These are phyloP conservation scores for Vidua chalybeata DNA, from an alignment of 2,113 vertebrate species.

Conservation along the genomic window DNA sequence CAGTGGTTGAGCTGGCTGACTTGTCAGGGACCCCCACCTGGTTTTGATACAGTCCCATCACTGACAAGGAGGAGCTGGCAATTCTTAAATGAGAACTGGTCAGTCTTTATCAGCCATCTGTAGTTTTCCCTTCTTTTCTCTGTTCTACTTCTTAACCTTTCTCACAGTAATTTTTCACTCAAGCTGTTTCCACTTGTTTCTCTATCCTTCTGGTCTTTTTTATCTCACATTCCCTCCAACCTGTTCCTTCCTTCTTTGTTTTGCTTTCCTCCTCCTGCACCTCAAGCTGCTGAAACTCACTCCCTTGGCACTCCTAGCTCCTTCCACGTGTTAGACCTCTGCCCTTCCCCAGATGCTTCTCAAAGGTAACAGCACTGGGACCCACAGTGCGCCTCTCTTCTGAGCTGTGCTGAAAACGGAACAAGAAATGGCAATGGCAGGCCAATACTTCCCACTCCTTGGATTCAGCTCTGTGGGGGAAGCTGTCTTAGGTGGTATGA, in stretches of 20 bases:
- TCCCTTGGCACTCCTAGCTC: background rate
- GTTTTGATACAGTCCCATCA: background rate
- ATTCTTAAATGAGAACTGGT: background rate
- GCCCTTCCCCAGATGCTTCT: background rate
- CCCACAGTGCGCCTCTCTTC: fast-evolving
- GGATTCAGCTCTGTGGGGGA: background rate
- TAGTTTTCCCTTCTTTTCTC: background rate
- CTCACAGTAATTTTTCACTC: background rate
- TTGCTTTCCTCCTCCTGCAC: background rate
- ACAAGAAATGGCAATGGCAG: background rate
- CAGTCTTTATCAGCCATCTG: background rate
- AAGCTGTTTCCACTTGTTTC: background rate
- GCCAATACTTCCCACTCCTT: background rate
- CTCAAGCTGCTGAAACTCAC: background rate
- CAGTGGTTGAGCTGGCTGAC: background rate
- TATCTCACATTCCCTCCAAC: background rate
- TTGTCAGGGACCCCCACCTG: background rate
- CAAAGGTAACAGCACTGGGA: background rate
- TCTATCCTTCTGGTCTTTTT: background rate
- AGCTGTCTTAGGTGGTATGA: background rate
- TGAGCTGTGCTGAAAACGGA: background rate
- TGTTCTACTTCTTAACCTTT: background rate
- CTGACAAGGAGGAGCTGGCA: background rate
- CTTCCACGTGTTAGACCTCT: background rate
- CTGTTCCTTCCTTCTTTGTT: background rate